Evolutionary conservation across 2,888 invertebrate species (phyloP).

Genomic region (Athalia rosae): DNA sequence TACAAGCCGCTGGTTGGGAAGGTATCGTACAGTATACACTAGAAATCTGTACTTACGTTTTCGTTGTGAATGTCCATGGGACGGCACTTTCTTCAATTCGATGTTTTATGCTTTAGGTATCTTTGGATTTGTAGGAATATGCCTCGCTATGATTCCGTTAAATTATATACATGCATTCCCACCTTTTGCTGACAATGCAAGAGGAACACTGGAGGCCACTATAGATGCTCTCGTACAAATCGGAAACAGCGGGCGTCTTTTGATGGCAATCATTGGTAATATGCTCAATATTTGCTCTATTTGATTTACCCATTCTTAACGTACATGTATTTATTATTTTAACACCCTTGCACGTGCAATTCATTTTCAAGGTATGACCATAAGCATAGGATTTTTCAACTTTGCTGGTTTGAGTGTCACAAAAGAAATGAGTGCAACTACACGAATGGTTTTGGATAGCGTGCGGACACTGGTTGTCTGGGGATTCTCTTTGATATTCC

Average conservation of each 20-base stretch:
- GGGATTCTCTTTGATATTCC: slow-evolving; percentile 84
- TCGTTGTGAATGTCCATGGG: too few relatives aligned
- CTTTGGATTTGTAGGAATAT: slow-evolving; percentile 82
- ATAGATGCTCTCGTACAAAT: slow-evolving; percentile 91
- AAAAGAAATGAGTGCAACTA: slow-evolving; percentile 94
- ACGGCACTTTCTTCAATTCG: not conserved
- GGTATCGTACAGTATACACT: slow-evolving; percentile 77
- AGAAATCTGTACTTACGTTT: not conserved
- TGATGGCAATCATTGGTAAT: slow-evolving; percentile 80
- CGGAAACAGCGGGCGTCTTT: slow-evolving; percentile 78
- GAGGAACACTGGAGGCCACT: slow-evolving; percentile 87
- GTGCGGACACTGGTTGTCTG: slow-evolving; percentile 94
- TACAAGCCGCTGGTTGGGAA: slow-evolving; percentile 97
- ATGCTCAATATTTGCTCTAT: slow-evolving; percentile 4
- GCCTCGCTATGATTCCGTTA: slow-evolving; percentile 83
- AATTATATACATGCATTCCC: slow-evolving; percentile 86
- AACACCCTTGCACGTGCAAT: too few relatives aligned
- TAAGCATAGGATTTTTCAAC: slow-evolving; percentile 95
- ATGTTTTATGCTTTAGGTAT: slow-evolving; percentile 73
- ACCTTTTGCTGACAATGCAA: slow-evolving; percentile 86
- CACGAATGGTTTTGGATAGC: slow-evolving; percentile 92
- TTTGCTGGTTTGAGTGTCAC: slow-evolving; percentile 94
- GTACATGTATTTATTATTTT: not conserved
- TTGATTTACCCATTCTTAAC: slow-evolving; percentile 8
- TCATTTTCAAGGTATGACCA: slow-evolving; percentile 80